These are phyloP conservation scores for Sarcophaga variegata DNA, from an alignment of 2,888 invertebrate genomes.

Conservation along the genomic window DNA sequence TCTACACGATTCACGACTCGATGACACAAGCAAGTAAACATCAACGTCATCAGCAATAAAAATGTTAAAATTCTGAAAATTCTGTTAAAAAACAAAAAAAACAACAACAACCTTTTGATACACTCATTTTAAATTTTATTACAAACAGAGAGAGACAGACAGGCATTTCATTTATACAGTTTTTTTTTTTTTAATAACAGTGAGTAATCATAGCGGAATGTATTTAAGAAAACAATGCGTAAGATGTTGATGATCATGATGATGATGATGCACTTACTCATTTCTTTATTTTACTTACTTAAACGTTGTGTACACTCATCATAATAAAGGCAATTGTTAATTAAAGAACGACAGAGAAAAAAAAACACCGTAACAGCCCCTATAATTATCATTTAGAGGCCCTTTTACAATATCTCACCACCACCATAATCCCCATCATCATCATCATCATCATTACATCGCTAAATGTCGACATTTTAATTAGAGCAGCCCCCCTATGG, in stretches of 20 bases:
- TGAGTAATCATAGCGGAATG: conserved; percentile 45
- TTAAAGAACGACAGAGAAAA: conserved; percentile 28
- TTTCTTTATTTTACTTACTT: background rate
- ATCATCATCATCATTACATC: no score
- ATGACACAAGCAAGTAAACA: conserved; percentile 7
- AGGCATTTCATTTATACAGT: background rate
- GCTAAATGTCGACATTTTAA: no score
- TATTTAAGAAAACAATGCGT: conserved; percentile 34
- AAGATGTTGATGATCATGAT: background rate
- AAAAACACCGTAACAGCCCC: background rate
- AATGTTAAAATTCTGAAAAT: background rate
- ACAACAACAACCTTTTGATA: background rate
- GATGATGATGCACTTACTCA: conserved; percentile 4
- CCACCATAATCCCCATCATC: no score
- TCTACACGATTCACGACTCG: conserved; percentile 34
- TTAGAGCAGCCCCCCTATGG: no score
- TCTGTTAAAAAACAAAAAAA: background rate
- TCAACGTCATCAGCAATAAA: background rate
- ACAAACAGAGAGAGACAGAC: conserved; percentile 1
- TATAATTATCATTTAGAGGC: background rate
- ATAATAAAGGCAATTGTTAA: conserved; percentile 28
- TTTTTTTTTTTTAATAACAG: conserved; percentile 21
- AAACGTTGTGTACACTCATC: conserved; percentile 34
- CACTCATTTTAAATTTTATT: background rate
- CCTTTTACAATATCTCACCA: no score